Evolutionary conservation across 2,888 invertebrate species (phyloP).

Genomic region (Danaus chrysippus): DNA sequence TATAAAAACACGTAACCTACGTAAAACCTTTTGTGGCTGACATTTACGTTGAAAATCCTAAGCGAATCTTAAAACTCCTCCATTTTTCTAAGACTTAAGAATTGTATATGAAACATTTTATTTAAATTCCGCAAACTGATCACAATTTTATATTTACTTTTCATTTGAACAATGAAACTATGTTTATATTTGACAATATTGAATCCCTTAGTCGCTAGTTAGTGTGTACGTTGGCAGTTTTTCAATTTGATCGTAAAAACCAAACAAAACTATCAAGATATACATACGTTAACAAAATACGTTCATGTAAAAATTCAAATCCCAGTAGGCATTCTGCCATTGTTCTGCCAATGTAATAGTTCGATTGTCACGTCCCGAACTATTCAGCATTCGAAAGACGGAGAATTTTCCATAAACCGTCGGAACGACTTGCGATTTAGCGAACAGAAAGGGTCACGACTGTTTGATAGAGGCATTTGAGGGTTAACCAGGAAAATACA

Average conservation of each 20-base stretch:
- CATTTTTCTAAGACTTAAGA: too few relatives aligned
- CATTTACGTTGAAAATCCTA: too few relatives aligned
- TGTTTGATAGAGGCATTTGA: slow-evolving; percentile 31
- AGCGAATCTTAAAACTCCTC: too few relatives aligned
- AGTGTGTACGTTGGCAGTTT: slow-evolving; percentile 2
- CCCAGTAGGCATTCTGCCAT: slow-evolving; percentile 15
- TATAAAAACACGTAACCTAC: not conserved
- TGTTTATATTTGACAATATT: not conserved
- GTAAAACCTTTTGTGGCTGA: too few relatives aligned
- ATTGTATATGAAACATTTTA: too few relatives aligned
- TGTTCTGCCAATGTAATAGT: slow-evolving; percentile 27
- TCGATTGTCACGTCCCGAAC: slow-evolving; percentile 35
- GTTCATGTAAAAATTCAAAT: slow-evolving; percentile 24
- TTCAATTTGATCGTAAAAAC: slow-evolving; percentile 7
- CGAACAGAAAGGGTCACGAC: slow-evolving; percentile 52
- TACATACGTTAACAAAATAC: slow-evolving; percentile 4
- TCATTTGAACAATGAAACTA: not conserved
- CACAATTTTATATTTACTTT: not conserved
- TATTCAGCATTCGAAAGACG: slow-evolving; percentile 40
- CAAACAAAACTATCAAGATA: slow-evolving; percentile 10
- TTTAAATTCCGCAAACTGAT: too few relatives aligned
- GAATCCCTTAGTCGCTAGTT: not conserved
- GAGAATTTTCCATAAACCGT: slow-evolving; percentile 45
- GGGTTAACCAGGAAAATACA: slow-evolving; percentile 24
- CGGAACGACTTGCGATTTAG: slow-evolving; percentile 61